These are phyloP conservation scores for Acrocephalus arundinaceus DNA, from an alignment of 2,113 vertebrate genomes.

Conservation along the genomic window DNA sequence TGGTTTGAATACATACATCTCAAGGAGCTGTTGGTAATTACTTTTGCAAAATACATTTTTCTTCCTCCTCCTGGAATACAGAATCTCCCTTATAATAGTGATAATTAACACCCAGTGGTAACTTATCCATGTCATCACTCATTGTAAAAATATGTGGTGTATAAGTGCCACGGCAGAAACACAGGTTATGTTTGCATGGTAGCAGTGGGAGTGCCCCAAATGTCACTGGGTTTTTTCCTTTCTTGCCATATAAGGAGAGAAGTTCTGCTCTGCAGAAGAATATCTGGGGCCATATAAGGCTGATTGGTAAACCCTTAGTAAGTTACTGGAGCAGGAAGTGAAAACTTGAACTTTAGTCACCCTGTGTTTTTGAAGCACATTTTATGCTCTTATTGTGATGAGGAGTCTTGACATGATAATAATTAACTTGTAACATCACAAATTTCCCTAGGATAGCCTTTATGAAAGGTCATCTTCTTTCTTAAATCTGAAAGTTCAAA, in stretches of 20 bases:
- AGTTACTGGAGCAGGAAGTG: conserved; percentile 59
- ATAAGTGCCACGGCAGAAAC: not conserved
- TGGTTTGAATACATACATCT: not conserved
- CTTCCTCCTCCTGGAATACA: not conserved
- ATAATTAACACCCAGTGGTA: not conserved
- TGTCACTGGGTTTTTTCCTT: conserved; percentile 60
- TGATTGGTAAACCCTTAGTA: conserved; percentile 22
- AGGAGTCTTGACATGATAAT: conserved; percentile 48
- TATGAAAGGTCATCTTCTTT: not conserved
- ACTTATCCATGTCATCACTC: not conserved
- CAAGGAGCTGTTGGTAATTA: not conserved
- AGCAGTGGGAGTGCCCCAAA: conserved; percentile 66
- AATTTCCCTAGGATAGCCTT: not conserved
- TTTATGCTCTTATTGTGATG: not conserved
- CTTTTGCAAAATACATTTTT: not conserved
- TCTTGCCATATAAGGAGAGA: conserved; percentile 84
- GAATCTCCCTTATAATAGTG: not conserved
- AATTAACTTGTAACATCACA: conserved; percentile 29
- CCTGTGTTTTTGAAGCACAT: not conserved
- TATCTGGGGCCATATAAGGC: conserved; percentile 58
- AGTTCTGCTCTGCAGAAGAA: conserved; percentile 58
- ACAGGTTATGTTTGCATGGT: conserved; percentile 46
- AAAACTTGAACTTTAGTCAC: conserved; percentile 62
- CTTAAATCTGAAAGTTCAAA: not conserved
- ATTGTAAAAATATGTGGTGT: conserved; percentile 26